Conservation (phyloP, 2,113 vertebrate species). For the Neotoma lepida region DNA sequence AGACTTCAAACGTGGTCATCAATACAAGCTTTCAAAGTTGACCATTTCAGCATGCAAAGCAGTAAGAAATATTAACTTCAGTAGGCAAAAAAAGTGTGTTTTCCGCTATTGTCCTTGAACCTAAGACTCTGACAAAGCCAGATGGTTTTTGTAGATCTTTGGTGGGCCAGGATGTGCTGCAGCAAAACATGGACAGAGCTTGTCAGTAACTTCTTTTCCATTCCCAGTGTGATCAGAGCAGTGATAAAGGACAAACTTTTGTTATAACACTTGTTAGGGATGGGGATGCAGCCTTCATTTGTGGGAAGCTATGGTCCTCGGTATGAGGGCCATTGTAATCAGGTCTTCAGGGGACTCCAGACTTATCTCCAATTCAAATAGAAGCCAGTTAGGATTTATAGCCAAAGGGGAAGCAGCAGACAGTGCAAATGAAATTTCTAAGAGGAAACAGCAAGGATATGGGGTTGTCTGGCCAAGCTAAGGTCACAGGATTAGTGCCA, state of each 20-base stretch:
- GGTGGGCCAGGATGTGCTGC: not conserved
- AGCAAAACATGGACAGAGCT: not conserved
- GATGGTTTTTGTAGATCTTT: not conserved
- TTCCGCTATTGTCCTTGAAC: not conserved
- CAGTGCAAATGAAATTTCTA: not conserved
- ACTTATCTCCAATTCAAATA: not conserved
- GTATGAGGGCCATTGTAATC: not conserved
- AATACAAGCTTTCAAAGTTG: not conserved
- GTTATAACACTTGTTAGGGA: not conserved
- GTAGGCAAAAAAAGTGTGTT: not conserved
- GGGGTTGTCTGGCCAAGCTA: not conserved
- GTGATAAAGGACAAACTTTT: not conserved
- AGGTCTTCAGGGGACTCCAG: not conserved
- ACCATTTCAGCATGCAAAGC: not conserved
- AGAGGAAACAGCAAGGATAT: not conserved
- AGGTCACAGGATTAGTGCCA: not conserved
- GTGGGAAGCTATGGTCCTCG: not conserved
- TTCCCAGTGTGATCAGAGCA: not conserved
- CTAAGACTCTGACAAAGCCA: not conserved
- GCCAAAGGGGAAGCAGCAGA: not conserved
- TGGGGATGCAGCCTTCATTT: not conserved
- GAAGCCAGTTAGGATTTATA: not conserved
- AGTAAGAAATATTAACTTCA: not conserved
- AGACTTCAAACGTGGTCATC: conserved; percentile 4
- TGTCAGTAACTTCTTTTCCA: not conserved